A percentile compares a stretch with the other conserved stretches of the same genome.
These are phyloP conservation scores for Cyclina sinensis DNA, from an alignment of 1,140 invertebrate species.

Conservation along the genomic window DNA sequence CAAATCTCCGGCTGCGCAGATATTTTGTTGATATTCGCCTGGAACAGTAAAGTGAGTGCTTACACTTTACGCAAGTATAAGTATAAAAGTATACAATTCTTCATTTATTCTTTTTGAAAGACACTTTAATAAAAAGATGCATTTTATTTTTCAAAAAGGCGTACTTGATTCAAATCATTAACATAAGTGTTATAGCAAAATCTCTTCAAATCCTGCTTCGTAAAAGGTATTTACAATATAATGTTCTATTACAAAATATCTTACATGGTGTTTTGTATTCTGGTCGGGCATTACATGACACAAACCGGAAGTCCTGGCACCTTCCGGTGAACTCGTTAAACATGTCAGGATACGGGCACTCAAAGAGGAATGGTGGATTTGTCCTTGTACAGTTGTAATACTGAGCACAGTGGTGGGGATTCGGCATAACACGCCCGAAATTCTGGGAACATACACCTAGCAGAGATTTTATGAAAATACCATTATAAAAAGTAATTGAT, in stretches of 20 bases:
- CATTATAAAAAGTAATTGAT: too few relatives aligned
- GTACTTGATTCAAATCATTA: too few relatives aligned
- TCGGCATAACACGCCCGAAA: constrained; percentile 39
- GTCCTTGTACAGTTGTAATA: constrained; percentile 59
- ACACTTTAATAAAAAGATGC: too few relatives aligned
- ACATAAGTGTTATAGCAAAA: too few relatives aligned
- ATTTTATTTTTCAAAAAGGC: too few relatives aligned
- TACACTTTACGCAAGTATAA: too few relatives aligned
- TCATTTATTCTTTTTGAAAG: too few relatives aligned
- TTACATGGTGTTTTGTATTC: constrained; percentile 77
- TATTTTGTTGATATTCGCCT: constrained; percentile 64
- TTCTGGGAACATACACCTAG: constrained; percentile 65
- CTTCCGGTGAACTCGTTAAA: constrained; percentile 69
- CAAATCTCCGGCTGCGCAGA: neutral
- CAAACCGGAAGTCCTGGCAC: constrained; percentile 75
- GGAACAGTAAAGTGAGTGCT: neutral
- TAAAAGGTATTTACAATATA: too few relatives aligned
- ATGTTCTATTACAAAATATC: too few relatives aligned
- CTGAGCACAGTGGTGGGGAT: constrained; percentile 61
- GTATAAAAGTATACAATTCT: too few relatives aligned
- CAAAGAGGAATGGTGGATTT: constrained; percentile 62
- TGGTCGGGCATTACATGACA: constrained; percentile 68
- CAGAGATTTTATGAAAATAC: too few relatives aligned
- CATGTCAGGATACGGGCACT: constrained; percentile 77
- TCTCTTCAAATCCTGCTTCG: too few relatives aligned